Evolutionary conservation across 2,888 invertebrate species (phyloP), one percentile per base, ranked within the genome.

Genomic region (Drosophila kokeensis): DNA sequence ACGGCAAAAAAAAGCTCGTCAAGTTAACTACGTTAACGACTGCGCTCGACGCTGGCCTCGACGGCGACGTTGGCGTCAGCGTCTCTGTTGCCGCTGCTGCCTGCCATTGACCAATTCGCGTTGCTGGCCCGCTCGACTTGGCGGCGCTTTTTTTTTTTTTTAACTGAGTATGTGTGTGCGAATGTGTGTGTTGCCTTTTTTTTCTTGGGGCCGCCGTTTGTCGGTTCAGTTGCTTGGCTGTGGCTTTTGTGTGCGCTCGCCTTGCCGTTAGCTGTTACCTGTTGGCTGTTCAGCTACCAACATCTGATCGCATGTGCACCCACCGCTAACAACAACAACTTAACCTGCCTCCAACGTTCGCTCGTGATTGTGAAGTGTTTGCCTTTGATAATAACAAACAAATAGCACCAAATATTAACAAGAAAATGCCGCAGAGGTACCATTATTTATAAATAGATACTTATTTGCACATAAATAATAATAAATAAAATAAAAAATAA

Each of bases 341-440:
- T 42, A 67, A 36, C 62, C 36, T 38, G 55, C 27, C 55, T 36
- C 36, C 27, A n/a, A 36, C 54, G 65, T 69, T 36, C 24, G 36
- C 89, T 73, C 89, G 84, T 89, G 84, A 82, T 81, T 34, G 69
- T 68, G 60, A 69, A 82, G 76, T 82, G 85, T 73, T 82, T 73
- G 79, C 83, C 59, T 83, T 81, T 87, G 87, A 81, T 88, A 83
- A 81, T 68, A 76, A 59, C 40, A 54, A 66, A 42, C 57, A 40
- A 57, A 64, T 50, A 62, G 36, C 27, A 24, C n/a, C 29, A 54
- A 36, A 32, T 68, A 70, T n/a, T 53, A 21, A 53, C 32, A 32
- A 34, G 57, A 76, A 59, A 61, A 85, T 85, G 85, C 89, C 89
- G 85, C 85, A 85, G 68, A 85, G 89, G 89, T 89, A 76, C 71